phyloP scores from a whole-genome alignment of 2,113 vertebrate genomes.

The Otolemur garnettii region DNA sequence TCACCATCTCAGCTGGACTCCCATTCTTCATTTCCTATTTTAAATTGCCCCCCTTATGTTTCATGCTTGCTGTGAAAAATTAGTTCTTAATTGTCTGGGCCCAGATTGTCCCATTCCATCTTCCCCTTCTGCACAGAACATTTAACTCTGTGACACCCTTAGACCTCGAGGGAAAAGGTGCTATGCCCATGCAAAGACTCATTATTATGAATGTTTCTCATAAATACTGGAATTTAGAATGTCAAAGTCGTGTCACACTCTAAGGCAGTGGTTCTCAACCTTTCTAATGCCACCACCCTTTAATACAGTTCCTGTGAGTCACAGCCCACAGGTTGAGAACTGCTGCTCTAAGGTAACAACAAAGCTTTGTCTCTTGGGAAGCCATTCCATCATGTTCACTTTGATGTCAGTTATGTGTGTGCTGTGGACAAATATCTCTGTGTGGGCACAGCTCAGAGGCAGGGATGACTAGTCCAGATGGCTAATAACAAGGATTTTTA shows the following conservation, averaged over 20 bases:
- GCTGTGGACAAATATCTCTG: background rate
- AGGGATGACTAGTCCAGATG: background rate
- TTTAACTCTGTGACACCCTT: slow-evolving; percentile 31
- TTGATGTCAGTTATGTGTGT: slow-evolving; percentile 52
- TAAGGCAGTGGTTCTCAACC: background rate
- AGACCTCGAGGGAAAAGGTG: slow-evolving; percentile 41
- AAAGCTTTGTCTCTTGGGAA: slow-evolving; percentile 34
- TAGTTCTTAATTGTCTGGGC: slow-evolving; percentile 61
- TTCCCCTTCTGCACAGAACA: background rate
- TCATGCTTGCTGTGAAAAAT: background rate
- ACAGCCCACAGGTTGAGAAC: too few relatives aligned
- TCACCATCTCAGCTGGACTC: slow-evolving; percentile 49
- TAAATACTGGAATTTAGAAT: slow-evolving; percentile 66
- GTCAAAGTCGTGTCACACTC: slow-evolving; percentile 65
- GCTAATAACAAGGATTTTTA: slow-evolving; percentile 41
- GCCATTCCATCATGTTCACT: slow-evolving; percentile 7
- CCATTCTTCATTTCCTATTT: slow-evolving; percentile 62
- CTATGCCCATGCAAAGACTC: slow-evolving; percentile 40
- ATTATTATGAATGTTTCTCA: slow-evolving; percentile 69
- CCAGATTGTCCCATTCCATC: slow-evolving; percentile 50
- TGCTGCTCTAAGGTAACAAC: background rate
- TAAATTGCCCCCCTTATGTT: slow-evolving; percentile 42
- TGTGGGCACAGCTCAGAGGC: background rate
- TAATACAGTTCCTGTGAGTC: too few relatives aligned
- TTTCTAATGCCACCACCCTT: too few relatives aligned